Conservation (phyloP, 2,888 invertebrate genomes). For the Smittia aterrima region DNA sequence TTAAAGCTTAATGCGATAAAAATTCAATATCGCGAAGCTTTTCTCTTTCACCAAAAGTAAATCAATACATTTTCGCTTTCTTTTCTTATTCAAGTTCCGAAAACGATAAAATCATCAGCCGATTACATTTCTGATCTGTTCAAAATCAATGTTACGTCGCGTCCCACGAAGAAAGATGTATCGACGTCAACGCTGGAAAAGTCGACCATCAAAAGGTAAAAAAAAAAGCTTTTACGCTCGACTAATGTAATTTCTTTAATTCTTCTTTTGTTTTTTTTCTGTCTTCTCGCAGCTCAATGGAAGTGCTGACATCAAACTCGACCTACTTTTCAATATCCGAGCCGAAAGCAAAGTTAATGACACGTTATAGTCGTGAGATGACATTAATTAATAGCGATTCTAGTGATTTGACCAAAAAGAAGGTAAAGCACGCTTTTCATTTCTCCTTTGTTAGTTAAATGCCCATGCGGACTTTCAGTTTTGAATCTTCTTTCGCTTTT, state of each 20-base stretch:
- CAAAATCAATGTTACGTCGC: constrained; percentile 51
- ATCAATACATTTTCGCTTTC: constrained; percentile 20
- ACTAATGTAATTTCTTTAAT: not conserved
- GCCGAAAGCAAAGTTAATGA: constrained; percentile 64
- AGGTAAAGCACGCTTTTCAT: constrained; percentile 52
- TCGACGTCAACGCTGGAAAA: constrained; percentile 48
- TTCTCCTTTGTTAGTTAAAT: constrained; percentile 1
- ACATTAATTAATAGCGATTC: constrained; percentile 54
- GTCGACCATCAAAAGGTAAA: constrained; percentile 47
- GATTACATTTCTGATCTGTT: constrained; percentile 53
- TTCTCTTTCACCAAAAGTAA: constrained; percentile 12
- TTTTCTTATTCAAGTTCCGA: constrained; percentile 46
- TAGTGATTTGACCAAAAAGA: constrained; percentile 60
- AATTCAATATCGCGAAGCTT: not conserved
- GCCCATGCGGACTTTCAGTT: constrained; percentile 3
- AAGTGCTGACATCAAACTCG: constrained; percentile 48
- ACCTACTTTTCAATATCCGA: constrained; percentile 67
- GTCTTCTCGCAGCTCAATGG: constrained; percentile 17
- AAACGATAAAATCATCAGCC: constrained; percentile 49
- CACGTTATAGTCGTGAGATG: constrained; percentile 60
- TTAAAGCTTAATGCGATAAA: too few relatives aligned
- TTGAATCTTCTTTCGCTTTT: not conserved
- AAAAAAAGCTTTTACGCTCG: not conserved
- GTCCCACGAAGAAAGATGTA: constrained; percentile 45
- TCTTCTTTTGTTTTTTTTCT: not conserved